Evolutionary conservation across 2,113 vertebrate species (phyloP).

Genomic region (Pseudonaja textilis): DNA sequence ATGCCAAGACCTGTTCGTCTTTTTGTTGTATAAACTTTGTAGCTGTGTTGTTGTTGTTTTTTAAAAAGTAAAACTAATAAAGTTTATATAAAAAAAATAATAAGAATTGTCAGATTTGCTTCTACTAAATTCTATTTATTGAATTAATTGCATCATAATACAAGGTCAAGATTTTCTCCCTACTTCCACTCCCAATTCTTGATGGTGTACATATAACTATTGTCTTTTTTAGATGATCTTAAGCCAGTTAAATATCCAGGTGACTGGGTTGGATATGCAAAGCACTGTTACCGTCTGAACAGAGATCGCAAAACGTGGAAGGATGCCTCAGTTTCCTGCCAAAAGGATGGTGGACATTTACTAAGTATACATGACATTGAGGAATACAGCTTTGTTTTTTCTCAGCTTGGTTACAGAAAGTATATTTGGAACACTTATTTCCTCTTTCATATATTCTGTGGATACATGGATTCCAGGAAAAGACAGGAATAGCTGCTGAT

Average conservation of each 20-base stretch:
- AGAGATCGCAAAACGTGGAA: constrained; percentile 81
- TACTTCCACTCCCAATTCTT: background rate
- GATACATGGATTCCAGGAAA: background rate
- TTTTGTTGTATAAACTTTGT: no score
- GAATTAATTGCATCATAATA: background rate
- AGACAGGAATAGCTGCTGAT: background rate
- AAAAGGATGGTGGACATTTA: constrained; percentile 83
- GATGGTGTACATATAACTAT: background rate
- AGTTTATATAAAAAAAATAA: no score
- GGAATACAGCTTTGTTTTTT: constrained; percentile 87
- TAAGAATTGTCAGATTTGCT: background rate
- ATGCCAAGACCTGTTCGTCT: no score
- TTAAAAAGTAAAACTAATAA: no score
- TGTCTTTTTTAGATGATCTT: constrained; percentile 65
- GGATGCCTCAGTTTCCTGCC: constrained; percentile 79
- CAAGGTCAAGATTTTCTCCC: background rate
- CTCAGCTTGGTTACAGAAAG: constrained; percentile 90
- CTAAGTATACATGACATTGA: constrained; percentile 86
- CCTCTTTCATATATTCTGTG: background rate
- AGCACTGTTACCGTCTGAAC: constrained; percentile 85
- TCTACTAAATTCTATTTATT: background rate
- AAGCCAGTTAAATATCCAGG: constrained; percentile 75
- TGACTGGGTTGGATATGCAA: constrained; percentile 83
- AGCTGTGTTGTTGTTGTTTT: no score
- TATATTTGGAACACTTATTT: constrained; percentile 17